phyloP scores from a whole-genome alignment of 2,888 invertebrate genomes.

The Ecdyonurus torrentis region DNA sequence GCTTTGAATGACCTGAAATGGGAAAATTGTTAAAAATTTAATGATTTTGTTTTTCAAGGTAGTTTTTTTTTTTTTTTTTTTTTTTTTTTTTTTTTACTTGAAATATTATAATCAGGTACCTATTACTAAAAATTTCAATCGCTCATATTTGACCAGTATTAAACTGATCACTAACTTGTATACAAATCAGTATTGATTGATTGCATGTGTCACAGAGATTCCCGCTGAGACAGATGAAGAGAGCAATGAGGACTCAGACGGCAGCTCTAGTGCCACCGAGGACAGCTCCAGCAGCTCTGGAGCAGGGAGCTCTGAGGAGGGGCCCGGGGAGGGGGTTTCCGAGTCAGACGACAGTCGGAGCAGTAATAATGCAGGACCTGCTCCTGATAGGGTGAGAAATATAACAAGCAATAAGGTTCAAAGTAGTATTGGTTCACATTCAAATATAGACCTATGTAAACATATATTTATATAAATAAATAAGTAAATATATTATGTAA shows the following conservation, averaged over 20 bases:
- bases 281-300: constrained; percentile 21
- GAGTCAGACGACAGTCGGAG: constrained; percentile 15
- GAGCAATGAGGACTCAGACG: constrained; percentile 27
- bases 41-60: constrained; percentile 5
- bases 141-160: too few species aligned
- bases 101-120: too few species aligned
- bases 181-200: too few species aligned
- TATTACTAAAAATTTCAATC: too few species aligned
- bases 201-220: constrained; percentile 19
- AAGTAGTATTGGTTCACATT: too few species aligned
- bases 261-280: constrained; percentile 18
- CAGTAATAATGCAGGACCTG: neutral
- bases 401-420: neutral
- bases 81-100: constrained; percentile 7
- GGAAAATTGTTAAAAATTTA: too few species aligned
- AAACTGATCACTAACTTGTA: too few species aligned
- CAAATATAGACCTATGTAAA: too few species aligned
- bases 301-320: constrained; percentile 14
- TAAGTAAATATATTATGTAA: neutral
- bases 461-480: neutral
- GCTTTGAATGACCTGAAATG: too few species aligned
- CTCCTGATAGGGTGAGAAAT: neutral
- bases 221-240: constrained; percentile 27
- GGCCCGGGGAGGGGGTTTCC: constrained; percentile 14
- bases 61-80: constrained; percentile 3